Conservation (phyloP, 2,888 invertebrate genomes). For the Cremastobaeus sp. region DNA sequence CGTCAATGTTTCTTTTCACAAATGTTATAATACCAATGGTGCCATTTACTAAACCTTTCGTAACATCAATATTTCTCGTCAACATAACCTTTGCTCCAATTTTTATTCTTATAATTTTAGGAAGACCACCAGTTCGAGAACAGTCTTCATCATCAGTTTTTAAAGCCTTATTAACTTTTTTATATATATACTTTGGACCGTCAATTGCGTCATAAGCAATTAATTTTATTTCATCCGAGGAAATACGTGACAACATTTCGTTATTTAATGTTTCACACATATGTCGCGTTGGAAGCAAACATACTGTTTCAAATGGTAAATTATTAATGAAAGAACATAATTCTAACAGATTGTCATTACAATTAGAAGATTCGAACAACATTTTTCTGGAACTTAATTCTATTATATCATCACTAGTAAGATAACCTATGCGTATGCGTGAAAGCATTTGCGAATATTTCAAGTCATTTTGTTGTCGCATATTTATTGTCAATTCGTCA, state of each 20-base stretch:
- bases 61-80: constrained; percentile 48
- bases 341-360: constrained; percentile 48
- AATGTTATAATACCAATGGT: constrained; percentile 58
- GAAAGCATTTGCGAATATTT: constrained; percentile 48
- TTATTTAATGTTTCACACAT: constrained; percentile 51
- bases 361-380: background rate
- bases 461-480: constrained; percentile 17
- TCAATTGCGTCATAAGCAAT: constrained; percentile 60
- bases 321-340: constrained; percentile 21
- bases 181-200: constrained; percentile 38
- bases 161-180: constrained; percentile 14
- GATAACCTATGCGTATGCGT: constrained; percentile 38
- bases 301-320: constrained; percentile 48
- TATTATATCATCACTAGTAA: constrained; percentile 10
- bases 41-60: constrained; percentile 65
- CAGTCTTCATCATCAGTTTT: constrained; percentile 28
- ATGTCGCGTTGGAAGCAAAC: constrained; percentile 66
- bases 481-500: constrained; percentile 54
- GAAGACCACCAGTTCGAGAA: constrained; percentile 20
- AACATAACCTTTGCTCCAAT: constrained; percentile 31
- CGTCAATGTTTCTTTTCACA: constrained; percentile 2
- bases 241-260: constrained; percentile 28
- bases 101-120: constrained; percentile 24
- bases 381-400: constrained; percentile 27
- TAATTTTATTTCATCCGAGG: constrained; percentile 29